These are phyloP conservation scores for Micrasema longulum DNA, from an alignment of 1,140 invertebrate genomes.

Conservation along the genomic window DNA sequence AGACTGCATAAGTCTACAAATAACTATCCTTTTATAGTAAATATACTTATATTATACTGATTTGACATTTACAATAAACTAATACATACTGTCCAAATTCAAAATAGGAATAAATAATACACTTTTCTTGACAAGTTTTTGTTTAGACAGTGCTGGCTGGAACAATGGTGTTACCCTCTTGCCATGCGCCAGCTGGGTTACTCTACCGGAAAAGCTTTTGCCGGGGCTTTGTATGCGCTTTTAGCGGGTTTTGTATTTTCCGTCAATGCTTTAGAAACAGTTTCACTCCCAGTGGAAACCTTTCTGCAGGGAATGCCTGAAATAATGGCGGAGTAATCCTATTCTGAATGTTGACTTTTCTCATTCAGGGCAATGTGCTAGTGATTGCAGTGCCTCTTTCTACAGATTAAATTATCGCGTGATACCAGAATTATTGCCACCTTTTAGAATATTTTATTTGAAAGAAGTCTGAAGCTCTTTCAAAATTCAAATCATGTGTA, in stretches of 20 bases:
- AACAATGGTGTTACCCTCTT: conserved; percentile 7
- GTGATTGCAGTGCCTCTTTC: not conserved
- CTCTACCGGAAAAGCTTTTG: conserved; percentile 4
- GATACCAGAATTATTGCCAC: too few species aligned
- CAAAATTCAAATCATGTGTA: too few species aligned
- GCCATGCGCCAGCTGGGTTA: not conserved
- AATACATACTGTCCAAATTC: too few species aligned
- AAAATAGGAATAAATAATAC: too few species aligned
- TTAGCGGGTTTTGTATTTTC: conserved; percentile 29
- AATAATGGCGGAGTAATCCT: conserved; percentile 20
- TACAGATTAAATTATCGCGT: not conserved
- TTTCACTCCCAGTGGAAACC: not conserved
- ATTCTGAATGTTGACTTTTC: conserved; percentile 10
- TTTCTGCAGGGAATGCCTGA: conserved; percentile 14
- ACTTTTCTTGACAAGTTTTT: not conserved
- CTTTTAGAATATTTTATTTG: too few species aligned
- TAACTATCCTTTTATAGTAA: too few species aligned
- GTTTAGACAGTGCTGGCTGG: not conserved
- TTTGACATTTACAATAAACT: too few species aligned
- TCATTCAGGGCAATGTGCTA: too few species aligned
- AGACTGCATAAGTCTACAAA: too few species aligned
- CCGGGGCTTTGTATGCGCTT: conserved; percentile 11
- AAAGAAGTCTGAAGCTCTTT: too few species aligned
- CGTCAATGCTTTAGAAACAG: not conserved
- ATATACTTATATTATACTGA: too few species aligned